Evolutionary conservation across 2,797 vertebrate species (phyloP).

Genomic region (Pseudochirops corinnae): DNA sequence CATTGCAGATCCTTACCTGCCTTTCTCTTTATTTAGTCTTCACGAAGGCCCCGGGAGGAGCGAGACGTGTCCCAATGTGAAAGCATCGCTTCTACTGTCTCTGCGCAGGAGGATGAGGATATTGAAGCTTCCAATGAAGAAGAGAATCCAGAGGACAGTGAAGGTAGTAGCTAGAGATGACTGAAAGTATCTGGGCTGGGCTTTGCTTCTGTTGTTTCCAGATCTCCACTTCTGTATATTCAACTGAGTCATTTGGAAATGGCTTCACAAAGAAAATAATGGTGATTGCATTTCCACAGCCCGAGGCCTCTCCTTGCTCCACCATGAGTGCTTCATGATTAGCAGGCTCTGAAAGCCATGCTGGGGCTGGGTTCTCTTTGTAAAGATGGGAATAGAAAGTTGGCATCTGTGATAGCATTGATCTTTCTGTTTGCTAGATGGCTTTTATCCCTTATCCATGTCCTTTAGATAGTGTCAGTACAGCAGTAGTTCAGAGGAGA

Average conservation of each 20-base stretch:
- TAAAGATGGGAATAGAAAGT: background rate
- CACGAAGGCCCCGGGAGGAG: slow-evolving; percentile 93
- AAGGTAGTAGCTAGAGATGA: slow-evolving; percentile 91
- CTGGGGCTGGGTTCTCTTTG: background rate
- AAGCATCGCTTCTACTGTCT: slow-evolving; percentile 92
- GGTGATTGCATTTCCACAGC: slow-evolving; percentile 3
- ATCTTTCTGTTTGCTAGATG: background rate
- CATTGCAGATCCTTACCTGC: background rate
- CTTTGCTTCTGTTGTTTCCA: slow-evolving; percentile 2
- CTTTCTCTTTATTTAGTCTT: slow-evolving; percentile 86
- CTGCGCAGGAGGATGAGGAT: slow-evolving; percentile 96
- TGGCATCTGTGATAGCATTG: background rate
- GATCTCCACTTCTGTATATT: background rate
- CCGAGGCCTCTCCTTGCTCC: slow-evolving; percentile 2
- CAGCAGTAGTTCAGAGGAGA: background rate
- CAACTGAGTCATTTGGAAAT: slow-evolving; percentile 43
- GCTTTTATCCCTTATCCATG: background rate
- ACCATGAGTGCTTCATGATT: background rate
- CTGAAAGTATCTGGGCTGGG: slow-evolving; percentile 20
- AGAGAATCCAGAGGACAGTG: slow-evolving; percentile 96
- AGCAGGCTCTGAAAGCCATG: background rate
- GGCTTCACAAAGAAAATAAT: slow-evolving; percentile 61
- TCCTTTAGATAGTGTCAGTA: background rate
- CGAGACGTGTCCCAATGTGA: slow-evolving; percentile 94
- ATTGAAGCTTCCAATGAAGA: slow-evolving; percentile 91